Evolutionary conservation across 2,797 vertebrate genomes (phyloP), one percentile per base, ranked within the genome.

Genomic region (Gadopsis bispinosus): DNA sequence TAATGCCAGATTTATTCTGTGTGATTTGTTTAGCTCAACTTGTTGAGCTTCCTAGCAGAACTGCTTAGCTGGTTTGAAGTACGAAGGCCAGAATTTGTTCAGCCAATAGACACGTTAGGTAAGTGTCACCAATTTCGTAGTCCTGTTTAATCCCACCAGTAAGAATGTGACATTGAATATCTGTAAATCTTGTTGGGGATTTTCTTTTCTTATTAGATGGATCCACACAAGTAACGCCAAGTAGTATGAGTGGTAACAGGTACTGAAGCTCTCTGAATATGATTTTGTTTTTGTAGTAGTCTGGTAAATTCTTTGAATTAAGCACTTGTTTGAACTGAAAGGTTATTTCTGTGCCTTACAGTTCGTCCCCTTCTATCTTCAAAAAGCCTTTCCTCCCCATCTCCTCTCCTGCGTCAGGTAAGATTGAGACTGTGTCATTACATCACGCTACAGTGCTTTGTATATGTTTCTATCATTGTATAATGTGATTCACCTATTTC

Each of bases 1-100:
- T 41, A 22, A 59, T 55, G 3, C 0, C 35, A 35, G 3, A 48
- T 77, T 56, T 60, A 53, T 72, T 80, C 0, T 84, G 11, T 76
- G 2, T 88, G 19, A 22, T 83, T 47, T 61, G 0, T 84, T 77
- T 79, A 97, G 97, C 80, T 95, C 54, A 98, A 98, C 67, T 90
- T 96, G 48, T 86, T 97, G 81, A 95, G 95, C 83, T 96, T 98
- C 84, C 81, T 98, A 45, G 96, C 96, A 0, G 97, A 98, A 76
- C 93, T 98, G 76, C 96, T 97, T 50, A 83, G 83, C 77, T 98
- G 97, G 95, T 98, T 98, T 73, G 97, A 98, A 88, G 93, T 98
- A 35, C 91, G 86, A 74, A 96, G 92, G 77, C 97, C 97, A 0
- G 96, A 97, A 64, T 97, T 98, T 67, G 97, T 98, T 81, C 96